phyloP scores from a whole-genome alignment of 2,888 invertebrate species.

The Cheilosia vernalis region DNA sequence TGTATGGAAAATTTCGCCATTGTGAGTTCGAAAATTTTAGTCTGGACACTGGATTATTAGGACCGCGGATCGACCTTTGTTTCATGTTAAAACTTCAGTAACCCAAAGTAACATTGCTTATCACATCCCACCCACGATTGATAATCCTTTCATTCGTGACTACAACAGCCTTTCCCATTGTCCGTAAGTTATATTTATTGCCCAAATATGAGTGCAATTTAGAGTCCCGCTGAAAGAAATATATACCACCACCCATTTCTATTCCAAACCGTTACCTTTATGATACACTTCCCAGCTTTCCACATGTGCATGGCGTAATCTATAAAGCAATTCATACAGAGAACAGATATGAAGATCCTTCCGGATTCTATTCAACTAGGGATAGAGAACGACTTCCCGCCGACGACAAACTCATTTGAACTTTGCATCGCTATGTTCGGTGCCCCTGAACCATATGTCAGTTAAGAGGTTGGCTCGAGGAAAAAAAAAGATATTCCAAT shows the following conservation, averaged over 20 bases:
- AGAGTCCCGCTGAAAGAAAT: constrained; percentile 1
- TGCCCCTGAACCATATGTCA: constrained; percentile 37
- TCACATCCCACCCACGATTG: too few species aligned
- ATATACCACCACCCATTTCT: not conserved
- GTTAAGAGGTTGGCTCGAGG: constrained; percentile 1
- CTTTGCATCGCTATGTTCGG: constrained; percentile 27
- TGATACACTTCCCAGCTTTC: not conserved
- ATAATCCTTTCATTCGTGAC: too few species aligned
- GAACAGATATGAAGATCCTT: constrained; percentile 42
- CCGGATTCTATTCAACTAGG: constrained; percentile 43
- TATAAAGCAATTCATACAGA: constrained; percentile 34
- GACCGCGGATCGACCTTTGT: too few species aligned
- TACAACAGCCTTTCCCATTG: not conserved
- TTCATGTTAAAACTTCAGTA: too few species aligned
- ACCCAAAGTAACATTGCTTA: too few species aligned
- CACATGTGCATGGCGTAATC: constrained; percentile 34
- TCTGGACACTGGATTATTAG: too few species aligned
- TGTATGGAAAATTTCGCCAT: too few species aligned
- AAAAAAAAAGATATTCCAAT: constrained; percentile 15
- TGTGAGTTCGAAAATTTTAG: too few species aligned
- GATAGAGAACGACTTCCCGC: constrained; percentile 29
- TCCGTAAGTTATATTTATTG: constrained; percentile 5
- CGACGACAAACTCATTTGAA: constrained; percentile 52
- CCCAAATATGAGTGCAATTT: constrained; percentile 15
- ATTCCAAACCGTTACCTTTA: not conserved